These are phyloP conservation scores for Xanthorhoe designata DNA, from an alignment of 2,888 invertebrate species.

Conservation along the genomic window DNA sequence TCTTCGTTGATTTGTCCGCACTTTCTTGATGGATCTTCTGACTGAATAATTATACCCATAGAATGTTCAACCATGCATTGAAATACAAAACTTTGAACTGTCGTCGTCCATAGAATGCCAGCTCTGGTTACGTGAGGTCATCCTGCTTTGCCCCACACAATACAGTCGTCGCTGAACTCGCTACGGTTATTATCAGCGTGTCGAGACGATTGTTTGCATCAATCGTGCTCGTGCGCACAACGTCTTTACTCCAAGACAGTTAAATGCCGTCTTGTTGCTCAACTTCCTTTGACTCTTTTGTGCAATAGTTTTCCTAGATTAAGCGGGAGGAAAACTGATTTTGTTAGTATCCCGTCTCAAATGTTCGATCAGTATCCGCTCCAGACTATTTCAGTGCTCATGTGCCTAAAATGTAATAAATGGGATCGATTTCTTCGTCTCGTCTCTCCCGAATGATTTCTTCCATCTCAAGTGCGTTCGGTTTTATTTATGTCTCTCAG, in stretches of 20 bases:
- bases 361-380: not conserved
- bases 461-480: slow-evolving; percentile 43
- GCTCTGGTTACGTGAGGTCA: slow-evolving; percentile 53
- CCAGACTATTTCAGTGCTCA: slow-evolving; percentile 30
- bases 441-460: slow-evolving; percentile 42
- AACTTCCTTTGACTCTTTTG: slow-evolving; percentile 58
- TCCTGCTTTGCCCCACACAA: slow-evolving; percentile 62
- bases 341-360: not conserved
- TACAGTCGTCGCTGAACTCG: slow-evolving; percentile 58
- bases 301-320: slow-evolving; percentile 21
- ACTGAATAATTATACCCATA: not conserved
- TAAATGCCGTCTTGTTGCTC: slow-evolving; percentile 61
- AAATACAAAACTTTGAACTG: slow-evolving; percentile 21
- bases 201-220: slow-evolving; percentile 67
- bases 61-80: slow-evolving; percentile 5
- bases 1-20: not conserved
- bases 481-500: slow-evolving; percentile 30
- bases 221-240: slow-evolving; percentile 64
- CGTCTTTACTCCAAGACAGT: slow-evolving; percentile 55
- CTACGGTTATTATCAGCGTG: slow-evolving; percentile 70
- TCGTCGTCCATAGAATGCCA: slow-evolving; percentile 29
- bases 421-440: slow-evolving; percentile 52
- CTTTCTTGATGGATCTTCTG: not conserved
- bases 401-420: slow-evolving; percentile 52
- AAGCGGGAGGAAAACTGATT: not conserved